These are phyloP conservation scores for Malurus alboscapulatus DNA, from an alignment of 2,113 vertebrate genomes.

Conservation along the genomic window DNA sequence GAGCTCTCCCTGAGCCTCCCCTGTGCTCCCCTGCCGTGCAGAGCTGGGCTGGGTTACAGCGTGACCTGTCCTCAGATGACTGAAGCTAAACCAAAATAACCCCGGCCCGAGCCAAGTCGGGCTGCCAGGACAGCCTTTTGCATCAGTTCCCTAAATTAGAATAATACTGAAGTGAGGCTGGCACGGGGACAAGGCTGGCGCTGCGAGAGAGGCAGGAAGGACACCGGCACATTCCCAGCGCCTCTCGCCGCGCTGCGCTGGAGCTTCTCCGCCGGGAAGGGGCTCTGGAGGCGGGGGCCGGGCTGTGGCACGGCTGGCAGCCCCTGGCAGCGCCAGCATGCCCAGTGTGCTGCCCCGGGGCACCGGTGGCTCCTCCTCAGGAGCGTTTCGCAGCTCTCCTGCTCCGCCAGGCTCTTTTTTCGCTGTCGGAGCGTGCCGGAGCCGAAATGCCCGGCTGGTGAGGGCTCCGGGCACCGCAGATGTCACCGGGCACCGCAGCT, in stretches of 20 bases:
- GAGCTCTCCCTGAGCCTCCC: fast-evolving
- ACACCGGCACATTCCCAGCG: conserved; percentile 19
- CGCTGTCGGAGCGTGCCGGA: neutral
- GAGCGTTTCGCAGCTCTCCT: fast-evolving
- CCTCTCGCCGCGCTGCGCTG: fast-evolving
- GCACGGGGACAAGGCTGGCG: neutral
- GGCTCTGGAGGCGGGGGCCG: neutral
- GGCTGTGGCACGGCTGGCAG: neutral
- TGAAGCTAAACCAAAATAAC: conserved; percentile 43
- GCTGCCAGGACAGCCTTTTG: conserved; percentile 58
- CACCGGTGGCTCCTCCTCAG: fast-evolving
- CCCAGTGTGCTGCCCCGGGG: neutral
- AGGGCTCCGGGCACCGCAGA: fast-evolving
- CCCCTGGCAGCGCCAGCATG: neutral
- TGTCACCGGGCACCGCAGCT: neutral
- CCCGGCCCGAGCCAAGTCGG: neutral
- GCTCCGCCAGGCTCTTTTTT: neutral
- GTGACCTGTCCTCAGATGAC: conserved; percentile 49
- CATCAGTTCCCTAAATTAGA: conserved; percentile 63
- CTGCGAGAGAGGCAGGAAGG: conserved; percentile 21
- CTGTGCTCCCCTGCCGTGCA: fast-evolving
- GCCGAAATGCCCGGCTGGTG: fast-evolving
- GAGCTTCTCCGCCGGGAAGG: fast-evolving
- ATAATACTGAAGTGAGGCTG: conserved; percentile 40
- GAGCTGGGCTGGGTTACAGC: neutral